These are phyloP conservation scores for Battus philenor DNA, from an alignment of 1,140 invertebrate species.

Conservation along the genomic window DNA sequence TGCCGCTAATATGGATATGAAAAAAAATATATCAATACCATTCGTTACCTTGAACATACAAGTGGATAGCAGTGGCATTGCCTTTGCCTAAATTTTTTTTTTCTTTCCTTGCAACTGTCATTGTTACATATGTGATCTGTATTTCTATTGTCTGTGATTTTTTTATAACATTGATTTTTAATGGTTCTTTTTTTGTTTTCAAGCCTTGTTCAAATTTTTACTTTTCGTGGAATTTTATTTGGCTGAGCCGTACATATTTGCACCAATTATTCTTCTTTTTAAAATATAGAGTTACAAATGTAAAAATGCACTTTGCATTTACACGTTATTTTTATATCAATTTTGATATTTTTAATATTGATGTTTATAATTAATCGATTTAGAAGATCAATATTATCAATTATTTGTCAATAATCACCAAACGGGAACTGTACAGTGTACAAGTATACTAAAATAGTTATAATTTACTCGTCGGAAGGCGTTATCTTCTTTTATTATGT, in stretches of 20 bases:
- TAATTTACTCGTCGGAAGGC: too few species aligned
- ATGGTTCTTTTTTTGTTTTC: conserved; percentile 1
- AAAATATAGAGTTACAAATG: too few species aligned
- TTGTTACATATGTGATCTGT: conserved; percentile 14
- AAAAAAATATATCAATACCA: conserved; percentile 29
- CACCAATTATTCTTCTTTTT: too few species aligned
- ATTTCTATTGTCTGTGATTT: conserved; percentile 10
- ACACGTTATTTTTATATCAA: too few species aligned
- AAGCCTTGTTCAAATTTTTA: conserved; percentile 8
- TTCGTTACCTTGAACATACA: conserved; percentile 34
- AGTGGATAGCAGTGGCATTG: conserved; percentile 19
- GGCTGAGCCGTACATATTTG: background rate
- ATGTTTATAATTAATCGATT: too few species aligned
- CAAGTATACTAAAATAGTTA: too few species aligned
- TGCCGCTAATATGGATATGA: conserved; percentile 39
- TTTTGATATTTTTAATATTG: too few species aligned
- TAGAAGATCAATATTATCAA: too few species aligned
- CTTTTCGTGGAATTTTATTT: background rate
- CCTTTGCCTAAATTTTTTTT: conserved; percentile 16
- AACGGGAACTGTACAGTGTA: too few species aligned
- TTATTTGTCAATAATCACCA: too few species aligned
- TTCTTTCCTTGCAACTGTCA: conserved; percentile 15
- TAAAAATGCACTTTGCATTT: too few species aligned
- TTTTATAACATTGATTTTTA: conserved; percentile 12
- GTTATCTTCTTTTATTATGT: too few species aligned